Conservation (phyloP, 2,797 vertebrate species). For the Vireo griseus region DNA sequence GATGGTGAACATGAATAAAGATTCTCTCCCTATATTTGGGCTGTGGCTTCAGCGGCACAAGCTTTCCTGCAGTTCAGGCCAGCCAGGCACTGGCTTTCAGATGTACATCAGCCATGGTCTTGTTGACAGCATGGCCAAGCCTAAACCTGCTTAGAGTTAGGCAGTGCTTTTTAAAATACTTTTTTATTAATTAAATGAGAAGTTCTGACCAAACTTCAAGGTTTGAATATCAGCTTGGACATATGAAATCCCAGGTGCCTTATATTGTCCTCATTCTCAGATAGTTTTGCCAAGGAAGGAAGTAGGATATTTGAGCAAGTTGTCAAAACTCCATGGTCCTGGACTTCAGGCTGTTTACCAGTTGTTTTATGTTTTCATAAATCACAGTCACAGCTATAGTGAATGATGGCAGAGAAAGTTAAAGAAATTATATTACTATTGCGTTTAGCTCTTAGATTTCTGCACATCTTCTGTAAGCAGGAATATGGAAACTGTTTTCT, state of each 20-base stretch:
- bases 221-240: neutral
- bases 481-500: neutral
- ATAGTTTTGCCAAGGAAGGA: neutral
- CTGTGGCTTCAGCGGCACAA: neutral
- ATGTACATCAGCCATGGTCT: fast-evolving
- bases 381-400: neutral
- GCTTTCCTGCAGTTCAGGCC: neutral
- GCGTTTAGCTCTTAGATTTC: neutral
- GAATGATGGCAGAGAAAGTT: neutral
- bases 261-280: neutral
- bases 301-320: neutral
- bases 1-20: neutral
- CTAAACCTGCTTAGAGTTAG: neutral
- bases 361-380: neutral
- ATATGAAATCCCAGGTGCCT: neutral
- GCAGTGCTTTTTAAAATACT: neutral
- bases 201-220: neutral
- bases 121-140: neutral
- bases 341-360: neutral
- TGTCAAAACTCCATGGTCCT: neutral
- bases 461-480: neutral
- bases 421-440: neutral
- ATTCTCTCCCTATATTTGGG: neutral
- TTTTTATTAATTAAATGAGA: neutral
- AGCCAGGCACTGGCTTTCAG: neutral